These are phyloP conservation scores for Zoanthus solanderi DNA, from an alignment of 92 coral and sea anemone genomes.

Conservation along the genomic window DNA sequence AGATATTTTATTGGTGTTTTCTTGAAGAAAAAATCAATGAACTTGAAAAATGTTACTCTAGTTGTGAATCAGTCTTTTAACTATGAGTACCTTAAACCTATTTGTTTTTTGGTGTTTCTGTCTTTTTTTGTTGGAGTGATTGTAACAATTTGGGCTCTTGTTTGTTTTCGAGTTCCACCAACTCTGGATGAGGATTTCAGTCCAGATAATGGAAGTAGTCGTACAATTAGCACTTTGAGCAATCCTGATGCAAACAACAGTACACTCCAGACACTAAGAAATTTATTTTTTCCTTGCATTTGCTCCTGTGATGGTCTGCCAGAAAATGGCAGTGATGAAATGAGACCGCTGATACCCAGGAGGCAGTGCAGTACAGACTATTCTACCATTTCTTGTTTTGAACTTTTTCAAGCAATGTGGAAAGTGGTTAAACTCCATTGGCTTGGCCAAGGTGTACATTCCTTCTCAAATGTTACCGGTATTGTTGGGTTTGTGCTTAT, in stretches of 20 bases:
- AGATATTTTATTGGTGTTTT: slow-evolving; percentile 84
- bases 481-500: slow-evolving; percentile 92
- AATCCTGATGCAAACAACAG: neutral
- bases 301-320: slow-evolving; percentile 6
- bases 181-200: slow-evolving; percentile 33
- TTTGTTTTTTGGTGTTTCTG: slow-evolving; percentile 68
- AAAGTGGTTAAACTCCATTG: slow-evolving; percentile 67
- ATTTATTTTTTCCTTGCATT: slow-evolving; percentile 37
- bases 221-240: neutral
- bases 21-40: neutral
- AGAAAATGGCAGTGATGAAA: slow-evolving; percentile 49
- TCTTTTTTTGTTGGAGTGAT: slow-evolving; percentile 80
- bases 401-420: slow-evolving; percentile 67
- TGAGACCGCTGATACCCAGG: slow-evolving; percentile 66
- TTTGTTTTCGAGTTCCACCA: slow-evolving; percentile 82
- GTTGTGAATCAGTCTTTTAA: slow-evolving; percentile 66
- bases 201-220: slow-evolving; percentile 12
- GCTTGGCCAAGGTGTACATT: slow-evolving; percentile 74
- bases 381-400: slow-evolving; percentile 40
- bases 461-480: slow-evolving; percentile 85
- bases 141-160: slow-evolving; percentile 85
- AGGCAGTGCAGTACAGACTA: slow-evolving; percentile 15
- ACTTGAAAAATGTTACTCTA: slow-evolving; percentile 60
- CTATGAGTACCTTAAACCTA: slow-evolving; percentile 72
- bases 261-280: slow-evolving; percentile 31